These are phyloP conservation scores for Orcinus orca DNA, from an alignment of 2,113 vertebrate species.

Conservation along the genomic window DNA sequence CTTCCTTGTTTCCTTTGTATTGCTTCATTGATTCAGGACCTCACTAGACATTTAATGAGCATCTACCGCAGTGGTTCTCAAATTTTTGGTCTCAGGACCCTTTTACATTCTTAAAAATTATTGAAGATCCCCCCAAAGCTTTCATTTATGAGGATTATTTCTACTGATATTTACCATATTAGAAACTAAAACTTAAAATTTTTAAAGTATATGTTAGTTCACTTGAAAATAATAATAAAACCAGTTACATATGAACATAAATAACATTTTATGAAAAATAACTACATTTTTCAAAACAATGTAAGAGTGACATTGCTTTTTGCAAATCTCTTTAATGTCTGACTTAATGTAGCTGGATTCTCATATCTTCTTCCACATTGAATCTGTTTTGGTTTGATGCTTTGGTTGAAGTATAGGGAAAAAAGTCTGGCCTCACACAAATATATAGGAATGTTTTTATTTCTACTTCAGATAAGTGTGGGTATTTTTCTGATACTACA, in stretches of 20 bases:
- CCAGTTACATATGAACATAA: background rate
- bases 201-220: background rate
- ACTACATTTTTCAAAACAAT: background rate
- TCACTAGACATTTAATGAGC: background rate
- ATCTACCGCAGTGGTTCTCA: background rate
- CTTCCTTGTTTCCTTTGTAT: background rate
- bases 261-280: background rate
- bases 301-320: background rate
- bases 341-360: background rate
- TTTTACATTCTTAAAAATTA: constrained; percentile 9
- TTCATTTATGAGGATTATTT: background rate
- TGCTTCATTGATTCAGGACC: background rate
- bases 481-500: background rate
- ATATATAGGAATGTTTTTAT: background rate
- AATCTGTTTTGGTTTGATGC: background rate
- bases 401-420: background rate
- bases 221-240: background rate
- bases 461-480: background rate
- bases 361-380: background rate
- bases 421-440: background rate
- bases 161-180: background rate
- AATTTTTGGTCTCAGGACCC: background rate
- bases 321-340: background rate
- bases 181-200: constrained; percentile 3
- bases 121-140: background rate